Base-by-base conservation (phyloP, 2,113 vertebrate genomes). In the Daboia siamensis region DNA sequence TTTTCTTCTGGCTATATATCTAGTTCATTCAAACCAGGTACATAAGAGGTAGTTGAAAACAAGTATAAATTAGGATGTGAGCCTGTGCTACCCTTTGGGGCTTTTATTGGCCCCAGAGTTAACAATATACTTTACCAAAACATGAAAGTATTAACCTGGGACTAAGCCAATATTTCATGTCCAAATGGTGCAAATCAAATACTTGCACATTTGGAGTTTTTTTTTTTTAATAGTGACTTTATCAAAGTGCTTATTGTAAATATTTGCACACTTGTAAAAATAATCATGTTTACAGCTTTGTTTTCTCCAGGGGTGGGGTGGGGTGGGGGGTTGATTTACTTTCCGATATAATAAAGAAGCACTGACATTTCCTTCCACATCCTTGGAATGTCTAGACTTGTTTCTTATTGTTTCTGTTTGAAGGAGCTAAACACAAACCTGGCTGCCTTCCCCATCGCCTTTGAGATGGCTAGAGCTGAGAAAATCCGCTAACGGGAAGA, bases 401-500 rank as follows among this genome's bases (percentile, higher is more conserved):
- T 96, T 97, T 96, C 96, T 97, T 92, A 93, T 96, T 97, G 96
- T 95, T 96, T 97, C 97, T 97, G 96, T 98, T 97, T 97, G 95
- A 96, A 99, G 99, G 98, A 99, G 97, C 96, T 98, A 97, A 98
- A 98, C 97, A 95, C 95, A 94, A 98, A 97, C 97, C 97, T 99
- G 97, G 98, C 99, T 96, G 97, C 97, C 95, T 97, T 98, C 94
- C 98, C 98, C 93, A 94, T 95, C 91, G 98, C 97, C 55, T 99
- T 98, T 97, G 98, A 98, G 97, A 99, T 97, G 95, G 98, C 98
- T 96, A 98, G 98, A 94, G 98, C 98, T 95, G 99, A 99, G 97
- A 99, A 99, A 97, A 97, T 99, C 93, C 95, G 96, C 96, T 98
- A 98, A 98, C 98, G 98, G 95, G 98, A 99, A 96, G 98, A 99